Conservation (phyloP, 1,140 invertebrate genomes). For the Holcopasites calliopsidis region DNA sequence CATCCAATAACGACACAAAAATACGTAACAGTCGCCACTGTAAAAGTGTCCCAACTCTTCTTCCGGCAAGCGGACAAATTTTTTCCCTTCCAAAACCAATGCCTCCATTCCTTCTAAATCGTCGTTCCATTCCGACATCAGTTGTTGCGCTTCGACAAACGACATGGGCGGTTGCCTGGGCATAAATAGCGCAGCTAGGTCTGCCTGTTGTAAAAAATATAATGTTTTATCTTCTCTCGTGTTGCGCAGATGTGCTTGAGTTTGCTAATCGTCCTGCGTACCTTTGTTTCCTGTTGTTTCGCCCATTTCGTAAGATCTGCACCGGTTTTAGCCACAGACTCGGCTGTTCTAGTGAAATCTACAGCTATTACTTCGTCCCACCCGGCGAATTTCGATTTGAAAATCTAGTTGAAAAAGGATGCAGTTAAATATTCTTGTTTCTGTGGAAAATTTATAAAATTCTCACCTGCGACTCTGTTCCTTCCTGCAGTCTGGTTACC, state of each 20-base stretch:
- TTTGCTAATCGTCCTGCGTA: conserved; percentile 57
- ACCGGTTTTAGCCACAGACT: conserved; percentile 97
- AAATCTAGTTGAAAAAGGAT: conserved; percentile 84
- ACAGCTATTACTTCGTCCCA: conserved; percentile 99
- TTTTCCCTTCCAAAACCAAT: conserved; percentile 98
- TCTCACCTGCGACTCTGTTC: conserved; percentile 86
- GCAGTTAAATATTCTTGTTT: background rate
- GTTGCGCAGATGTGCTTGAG: too few relatives aligned
- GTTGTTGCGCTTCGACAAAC: conserved; percentile 90
- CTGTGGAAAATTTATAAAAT: background rate
- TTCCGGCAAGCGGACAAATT: conserved; percentile 97
- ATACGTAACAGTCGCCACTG: conserved; percentile 98
- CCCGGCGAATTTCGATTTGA: conserved; percentile 97
- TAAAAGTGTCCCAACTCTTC: conserved; percentile 97
- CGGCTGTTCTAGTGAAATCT: conserved; percentile 98
- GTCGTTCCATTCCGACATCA: conserved; percentile 97
- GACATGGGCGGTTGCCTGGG: conserved; percentile 95
- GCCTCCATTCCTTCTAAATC: conserved; percentile 98
- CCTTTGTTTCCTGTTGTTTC: conserved; percentile 92
- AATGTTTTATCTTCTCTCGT: background rate
- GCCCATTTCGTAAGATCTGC: conserved; percentile 97
- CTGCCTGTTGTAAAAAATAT: conserved; percentile 83
- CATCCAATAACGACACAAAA: conserved; percentile 97
- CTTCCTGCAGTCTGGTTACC: conserved; percentile 93
- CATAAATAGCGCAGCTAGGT: conserved; percentile 97